Evolutionary conservation across 2,888 invertebrate species (phyloP).

Genomic region (Lissonota sp.): DNA sequence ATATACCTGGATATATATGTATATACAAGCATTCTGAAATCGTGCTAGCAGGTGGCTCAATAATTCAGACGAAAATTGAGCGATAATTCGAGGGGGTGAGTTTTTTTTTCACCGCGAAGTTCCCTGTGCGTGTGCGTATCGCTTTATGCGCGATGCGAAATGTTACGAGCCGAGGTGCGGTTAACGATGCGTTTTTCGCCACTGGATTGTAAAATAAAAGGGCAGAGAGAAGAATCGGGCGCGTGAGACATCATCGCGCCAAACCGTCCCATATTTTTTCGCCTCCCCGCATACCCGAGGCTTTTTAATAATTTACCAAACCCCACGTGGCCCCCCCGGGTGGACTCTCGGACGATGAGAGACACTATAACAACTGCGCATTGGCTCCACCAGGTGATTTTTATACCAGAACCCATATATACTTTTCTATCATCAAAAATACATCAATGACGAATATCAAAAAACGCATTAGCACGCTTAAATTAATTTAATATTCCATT

Average conservation of each 20-base stretch:
- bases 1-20: background rate
- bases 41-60: background rate
- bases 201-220: constrained; percentile 15
- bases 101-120: constrained; percentile 20
- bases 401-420: background rate
- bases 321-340: background rate
- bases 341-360: background rate
- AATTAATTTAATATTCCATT: constrained; percentile 6
- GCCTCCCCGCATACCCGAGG: constrained; percentile 3
- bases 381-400: background rate
- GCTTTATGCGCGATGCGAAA: constrained; percentile 37
- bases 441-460: constrained; percentile 19
- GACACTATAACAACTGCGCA: background rate
- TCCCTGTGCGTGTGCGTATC: background rate
- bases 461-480: background rate
- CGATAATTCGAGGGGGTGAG: constrained; percentile 31
- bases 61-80: constrained; percentile 48
- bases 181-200: constrained; percentile 35
- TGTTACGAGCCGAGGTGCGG: constrained; percentile 31
- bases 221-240: constrained; percentile 5
- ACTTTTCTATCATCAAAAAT: constrained; percentile 34
- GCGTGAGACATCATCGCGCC: constrained; percentile 13
- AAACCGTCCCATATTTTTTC: constrained; percentile 10
- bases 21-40: background rate
- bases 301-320: constrained; percentile 36